A percentile compares a stretch with the other conserved stretches of the same genome.
Evolutionary conservation across 1,140 invertebrate species (phyloP).

Genomic region (Mya arenaria): DNA sequence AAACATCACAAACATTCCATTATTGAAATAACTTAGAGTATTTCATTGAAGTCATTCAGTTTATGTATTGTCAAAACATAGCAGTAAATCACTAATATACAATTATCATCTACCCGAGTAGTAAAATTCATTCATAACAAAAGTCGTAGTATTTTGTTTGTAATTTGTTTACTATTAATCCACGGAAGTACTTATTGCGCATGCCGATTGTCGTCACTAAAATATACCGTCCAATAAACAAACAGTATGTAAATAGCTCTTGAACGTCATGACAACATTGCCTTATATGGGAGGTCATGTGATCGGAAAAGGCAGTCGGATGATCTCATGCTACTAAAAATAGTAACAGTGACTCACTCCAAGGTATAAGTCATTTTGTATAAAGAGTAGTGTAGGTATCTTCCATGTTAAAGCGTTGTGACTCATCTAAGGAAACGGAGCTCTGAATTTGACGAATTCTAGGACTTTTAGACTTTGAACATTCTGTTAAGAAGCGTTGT

Average conservation of each 20-base stretch:
- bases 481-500: neutral
- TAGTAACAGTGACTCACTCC: constrained; percentile 48
- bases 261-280: constrained; percentile 42
- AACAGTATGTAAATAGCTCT: constrained; percentile 5
- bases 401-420: constrained; percentile 41
- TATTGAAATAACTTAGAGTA: too few relatives aligned
- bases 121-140: too few relatives aligned
- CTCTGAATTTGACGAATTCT: constrained; percentile 13
- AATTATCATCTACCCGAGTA: too few relatives aligned
- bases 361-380: constrained; percentile 36
- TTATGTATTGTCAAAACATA: too few relatives aligned
- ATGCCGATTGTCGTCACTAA: too few relatives aligned
- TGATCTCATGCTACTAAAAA: constrained; percentile 53
- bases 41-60: too few relatives aligned
- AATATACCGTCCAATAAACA: constrained; percentile 46
- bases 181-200: too few relatives aligned
- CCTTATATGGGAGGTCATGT: constrained; percentile 54
- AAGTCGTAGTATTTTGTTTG: too few relatives aligned
- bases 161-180: too few relatives aligned
- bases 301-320: neutral
- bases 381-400: constrained; percentile 55
- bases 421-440: constrained; percentile 41
- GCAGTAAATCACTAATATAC: too few relatives aligned
- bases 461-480: neutral
- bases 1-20: too few relatives aligned